Evolutionary conservation across 2,888 invertebrate species (phyloP).

Genomic region (Leucozona laternaria): DNA sequence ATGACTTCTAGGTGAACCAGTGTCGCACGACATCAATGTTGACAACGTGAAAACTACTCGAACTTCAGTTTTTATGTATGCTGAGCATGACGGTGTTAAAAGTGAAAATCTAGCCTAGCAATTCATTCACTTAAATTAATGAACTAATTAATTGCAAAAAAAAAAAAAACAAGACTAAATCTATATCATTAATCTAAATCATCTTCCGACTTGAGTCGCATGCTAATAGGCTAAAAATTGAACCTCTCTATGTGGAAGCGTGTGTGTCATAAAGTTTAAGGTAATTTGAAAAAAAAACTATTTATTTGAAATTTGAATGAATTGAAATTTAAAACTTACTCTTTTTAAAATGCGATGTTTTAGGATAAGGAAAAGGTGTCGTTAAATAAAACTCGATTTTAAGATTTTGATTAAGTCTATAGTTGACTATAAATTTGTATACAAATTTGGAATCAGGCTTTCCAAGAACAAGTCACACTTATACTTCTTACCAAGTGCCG

Average conservation of each 20-base stretch:
- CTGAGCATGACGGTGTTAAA: constrained; percentile 44
- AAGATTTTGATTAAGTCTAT: too few species aligned
- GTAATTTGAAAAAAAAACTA: neutral
- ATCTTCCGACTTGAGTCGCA: constrained; percentile 44
- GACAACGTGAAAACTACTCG: constrained; percentile 41
- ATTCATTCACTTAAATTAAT: constrained; percentile 35
- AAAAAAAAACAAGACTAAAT: neutral
- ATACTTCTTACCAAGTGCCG: too few species aligned
- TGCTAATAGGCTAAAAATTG: constrained; percentile 40
- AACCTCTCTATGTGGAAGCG: neutral
- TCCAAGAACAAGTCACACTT: too few species aligned
- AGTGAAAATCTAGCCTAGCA: constrained; percentile 41
- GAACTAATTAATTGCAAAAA: constrained; percentile 51
- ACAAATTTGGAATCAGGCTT: too few species aligned
- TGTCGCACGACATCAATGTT: constrained; percentile 62
- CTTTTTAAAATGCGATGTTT: neutral
- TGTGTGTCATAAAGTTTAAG: constrained; percentile 3
- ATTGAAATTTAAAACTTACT: neutral
- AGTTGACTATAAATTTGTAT: too few species aligned
- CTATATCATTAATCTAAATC: constrained; percentile 47
- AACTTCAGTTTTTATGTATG: constrained; percentile 45
- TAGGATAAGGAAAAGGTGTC: neutral
- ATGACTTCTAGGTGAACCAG: constrained; percentile 70
- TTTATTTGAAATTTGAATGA: neutral
- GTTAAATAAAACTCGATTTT: neutral